Evolutionary conservation across 2,888 invertebrate species (phyloP), one percentile per base, ranked within the genome.

Genomic region (Hypsopygia costalis): DNA sequence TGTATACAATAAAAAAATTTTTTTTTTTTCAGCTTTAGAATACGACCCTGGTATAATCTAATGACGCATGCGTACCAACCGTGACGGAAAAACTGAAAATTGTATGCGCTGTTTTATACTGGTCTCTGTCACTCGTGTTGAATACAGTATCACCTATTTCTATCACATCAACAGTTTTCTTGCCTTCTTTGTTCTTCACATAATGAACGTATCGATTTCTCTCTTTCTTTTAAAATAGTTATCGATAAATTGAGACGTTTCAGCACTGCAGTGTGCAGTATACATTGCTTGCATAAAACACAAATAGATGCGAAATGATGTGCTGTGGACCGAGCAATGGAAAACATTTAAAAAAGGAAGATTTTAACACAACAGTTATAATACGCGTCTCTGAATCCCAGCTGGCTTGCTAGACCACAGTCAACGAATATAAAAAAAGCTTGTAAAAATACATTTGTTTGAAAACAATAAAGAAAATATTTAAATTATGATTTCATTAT

Each of bases 51-150:
- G 28, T 12, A 39, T 49, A 51, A 49, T 51, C 46, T 62, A 71
- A 69, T 86, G 78, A 83, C 87, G 87, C 87, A 87, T 86, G 88
- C 86, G 87, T 78, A 74, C 78, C 79, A 79, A 81, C 74, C 74
- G 57, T 66, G 57, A 66, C 58, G 55, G 55, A 64, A 69, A 70
- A 70, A 68, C 16, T 36, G 59, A 64, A 55, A 59, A 63, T 69
- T 69, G 71, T 59, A 58, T 51, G 51, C 52, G 65, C 66, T 77
- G 73, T 74, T 72, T 69, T 76, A 60, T 65, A 49, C 44, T 41
- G 48, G 29, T 80, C 79, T 72, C 77, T 47, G 46, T 85, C 66
- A 46, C 48, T 44, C 75, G 40, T 43, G 10, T 0, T 0, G 2
- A 0, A 21, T 30, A 12, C 12, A 1, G 0, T 10, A 41, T 47